A percentile compares a stretch with the other conserved stretches of the same genome.
phyloP scores from a whole-genome alignment of 2,113 vertebrate genomes.

The Scomber scombrus region DNA sequence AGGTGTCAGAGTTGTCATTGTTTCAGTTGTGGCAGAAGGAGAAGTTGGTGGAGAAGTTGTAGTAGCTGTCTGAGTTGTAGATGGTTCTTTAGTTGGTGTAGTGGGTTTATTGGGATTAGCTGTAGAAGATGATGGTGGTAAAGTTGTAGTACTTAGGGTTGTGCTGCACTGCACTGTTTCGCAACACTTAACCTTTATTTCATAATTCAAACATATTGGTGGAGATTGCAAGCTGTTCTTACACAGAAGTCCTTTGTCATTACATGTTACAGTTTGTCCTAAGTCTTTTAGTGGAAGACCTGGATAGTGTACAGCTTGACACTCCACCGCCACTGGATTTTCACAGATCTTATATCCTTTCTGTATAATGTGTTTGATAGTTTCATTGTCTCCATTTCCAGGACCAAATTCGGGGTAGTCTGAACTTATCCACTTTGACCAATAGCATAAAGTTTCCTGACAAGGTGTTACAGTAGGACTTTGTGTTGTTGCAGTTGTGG shows the following conservation, averaged over 20 bases:
- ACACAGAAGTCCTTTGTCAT: slow-evolving; percentile 47
- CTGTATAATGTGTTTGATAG: slow-evolving; percentile 60
- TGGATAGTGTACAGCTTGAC: no score
- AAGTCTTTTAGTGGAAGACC: not conserved
- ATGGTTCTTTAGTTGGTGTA: no score
- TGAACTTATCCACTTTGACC: slow-evolving; percentile 75
- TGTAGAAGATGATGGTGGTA: not conserved
- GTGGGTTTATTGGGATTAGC: no score
- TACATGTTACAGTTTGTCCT: no score
- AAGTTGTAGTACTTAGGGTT: not conserved
- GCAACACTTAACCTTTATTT: no score
- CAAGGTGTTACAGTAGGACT: slow-evolving; percentile 32
- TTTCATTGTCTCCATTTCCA: slow-evolving; percentile 73
- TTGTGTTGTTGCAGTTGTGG: no score
- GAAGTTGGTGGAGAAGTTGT: not conserved
- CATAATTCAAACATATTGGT: not conserved
- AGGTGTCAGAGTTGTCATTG: no score
- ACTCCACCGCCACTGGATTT: not conserved
- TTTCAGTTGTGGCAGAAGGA: no score
- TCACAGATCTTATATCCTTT: slow-evolving; percentile 69
- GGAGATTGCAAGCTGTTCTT: slow-evolving; percentile 76
- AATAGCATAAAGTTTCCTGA: slow-evolving; percentile 43
- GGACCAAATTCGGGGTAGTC: slow-evolving; percentile 70
- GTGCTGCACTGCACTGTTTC: not conserved
- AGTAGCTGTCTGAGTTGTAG: no score